Evolutionary conservation across 1,140 invertebrate genomes (phyloP), one percentile per base, ranked within the genome.

Genomic region (Papilio xuthus): DNA sequence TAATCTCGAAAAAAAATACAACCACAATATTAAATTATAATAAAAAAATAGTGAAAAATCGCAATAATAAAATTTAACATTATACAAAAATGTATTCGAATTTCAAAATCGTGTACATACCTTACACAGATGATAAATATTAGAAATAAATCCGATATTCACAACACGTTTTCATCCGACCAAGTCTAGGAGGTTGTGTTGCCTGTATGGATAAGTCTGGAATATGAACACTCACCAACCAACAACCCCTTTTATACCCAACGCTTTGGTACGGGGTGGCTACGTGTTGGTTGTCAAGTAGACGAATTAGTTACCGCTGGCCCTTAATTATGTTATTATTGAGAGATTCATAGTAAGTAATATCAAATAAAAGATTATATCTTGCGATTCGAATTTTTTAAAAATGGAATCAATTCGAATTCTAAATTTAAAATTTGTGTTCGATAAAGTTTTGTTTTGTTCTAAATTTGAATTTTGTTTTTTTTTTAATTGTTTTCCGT

Each of bases 191-290:
- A 63, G 60, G 60, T 26, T 63, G 60, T 75, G 72, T 74, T 74
- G 26, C 26, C 28, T 2, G 47, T 56, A 75, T 75, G 23, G 72
- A n/a, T 37, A 26, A 18, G 28, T 32, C 47, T 32, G 20, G 44
- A 75, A 23, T 75, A 75, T 23, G 23, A 12, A 63, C 13, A 4
- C 26, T 20, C 6, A 32, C 44, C 1, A n/a, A 20, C 47, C 72
- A 75, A 28, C 72, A 56, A 75, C 72, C 72, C 72, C 72, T 75
- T 75, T 75, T 75, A 75, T 75, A 75, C 72, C 13, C 44, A 32
- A 13, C 44, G 72, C 23, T 53, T 10, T 26, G 13, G 10, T 75
- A 75, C 47, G 47, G 72, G 73, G 73, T 75, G 73, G 50, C 71
- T 50, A 73, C 44, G 73, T 75, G 73, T 37, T 37, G 8, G 50